These are phyloP conservation scores for Monochamus saltuarius DNA, from an alignment of 1,140 invertebrate genomes.

Conservation along the genomic window DNA sequence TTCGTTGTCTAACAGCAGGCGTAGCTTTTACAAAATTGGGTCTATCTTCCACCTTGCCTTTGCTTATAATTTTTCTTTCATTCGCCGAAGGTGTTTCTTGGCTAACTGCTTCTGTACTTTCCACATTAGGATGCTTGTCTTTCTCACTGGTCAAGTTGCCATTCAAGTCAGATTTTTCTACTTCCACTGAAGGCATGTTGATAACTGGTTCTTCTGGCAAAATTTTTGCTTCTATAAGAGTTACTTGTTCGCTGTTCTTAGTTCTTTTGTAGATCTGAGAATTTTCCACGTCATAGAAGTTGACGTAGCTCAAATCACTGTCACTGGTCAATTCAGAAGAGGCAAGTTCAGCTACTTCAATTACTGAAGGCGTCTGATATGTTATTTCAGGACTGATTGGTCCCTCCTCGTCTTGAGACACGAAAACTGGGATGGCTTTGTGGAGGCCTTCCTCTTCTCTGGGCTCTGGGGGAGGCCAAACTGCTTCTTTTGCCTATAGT, in stretches of 20 bases:
- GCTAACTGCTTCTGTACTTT: neutral
- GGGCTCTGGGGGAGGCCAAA: neutral
- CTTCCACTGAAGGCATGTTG: neutral
- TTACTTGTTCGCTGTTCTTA: constrained; percentile 19
- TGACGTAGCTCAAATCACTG: constrained; percentile 42
- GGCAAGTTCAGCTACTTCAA: neutral
- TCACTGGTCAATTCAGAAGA: constrained; percentile 37
- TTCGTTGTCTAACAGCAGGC: neutral
- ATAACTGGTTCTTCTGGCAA: neutral
- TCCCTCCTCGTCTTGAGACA: neutral
- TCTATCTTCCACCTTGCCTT: constrained; percentile 9
- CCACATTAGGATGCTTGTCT: neutral
- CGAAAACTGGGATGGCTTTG: constrained; percentile 2
- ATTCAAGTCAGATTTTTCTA: constrained; percentile 2
- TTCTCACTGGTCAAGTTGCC: neutral
- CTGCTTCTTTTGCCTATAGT: neutral
- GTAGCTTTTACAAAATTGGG: constrained; percentile 17
- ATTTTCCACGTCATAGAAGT: constrained; percentile 41
- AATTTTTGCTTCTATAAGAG: neutral
- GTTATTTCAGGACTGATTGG: neutral
- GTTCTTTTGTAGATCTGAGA: constrained; percentile 24
- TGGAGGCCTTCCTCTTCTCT: neutral
- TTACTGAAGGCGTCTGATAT: neutral
- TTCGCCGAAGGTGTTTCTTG: constrained; percentile 13
- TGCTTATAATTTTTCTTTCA: constrained; percentile 3